A percentile compares a stretch with the other conserved stretches of the same genome.
These are phyloP conservation scores for Corythaeola cristata DNA, from an alignment of 2,113 vertebrate genomes.

Conservation along the genomic window DNA sequence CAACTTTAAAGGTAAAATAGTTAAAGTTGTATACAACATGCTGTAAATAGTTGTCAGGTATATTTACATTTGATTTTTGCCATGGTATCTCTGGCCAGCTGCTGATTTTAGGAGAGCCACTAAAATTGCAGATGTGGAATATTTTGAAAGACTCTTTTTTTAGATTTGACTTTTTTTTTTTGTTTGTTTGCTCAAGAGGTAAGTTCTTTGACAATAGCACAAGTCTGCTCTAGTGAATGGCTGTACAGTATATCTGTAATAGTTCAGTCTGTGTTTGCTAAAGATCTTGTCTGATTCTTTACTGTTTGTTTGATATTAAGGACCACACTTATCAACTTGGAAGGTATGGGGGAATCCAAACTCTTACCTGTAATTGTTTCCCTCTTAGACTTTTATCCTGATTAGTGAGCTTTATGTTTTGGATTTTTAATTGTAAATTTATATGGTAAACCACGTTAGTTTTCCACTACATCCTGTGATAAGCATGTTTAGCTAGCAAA, in stretches of 20 bases:
- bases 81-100: not conserved
- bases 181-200: not conserved
- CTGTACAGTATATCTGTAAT: not conserved
- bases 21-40: not conserved
- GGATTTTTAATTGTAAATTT: not conserved
- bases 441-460: not conserved
- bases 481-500: conserved; percentile 61
- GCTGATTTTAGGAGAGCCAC: not conserved
- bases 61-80: conserved; percentile 25
- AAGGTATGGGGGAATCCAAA: not conserved
- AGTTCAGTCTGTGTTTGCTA: not conserved
- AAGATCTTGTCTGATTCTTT: not conserved
- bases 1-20: conserved; percentile 4
- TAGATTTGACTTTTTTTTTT: not conserved
- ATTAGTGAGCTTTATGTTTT: not conserved
- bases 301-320: not conserved
- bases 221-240: not conserved
- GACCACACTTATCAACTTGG: not conserved
- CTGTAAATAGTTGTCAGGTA: not conserved
- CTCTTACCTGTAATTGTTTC: not conserved
- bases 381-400: not conserved
- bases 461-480: conserved; percentile 47
- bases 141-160: not conserved
- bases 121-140: not conserved
- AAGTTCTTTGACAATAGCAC: not conserved